phyloP scores from a whole-genome alignment of 1,140 invertebrate genomes.

The Danaus melanippus region DNA sequence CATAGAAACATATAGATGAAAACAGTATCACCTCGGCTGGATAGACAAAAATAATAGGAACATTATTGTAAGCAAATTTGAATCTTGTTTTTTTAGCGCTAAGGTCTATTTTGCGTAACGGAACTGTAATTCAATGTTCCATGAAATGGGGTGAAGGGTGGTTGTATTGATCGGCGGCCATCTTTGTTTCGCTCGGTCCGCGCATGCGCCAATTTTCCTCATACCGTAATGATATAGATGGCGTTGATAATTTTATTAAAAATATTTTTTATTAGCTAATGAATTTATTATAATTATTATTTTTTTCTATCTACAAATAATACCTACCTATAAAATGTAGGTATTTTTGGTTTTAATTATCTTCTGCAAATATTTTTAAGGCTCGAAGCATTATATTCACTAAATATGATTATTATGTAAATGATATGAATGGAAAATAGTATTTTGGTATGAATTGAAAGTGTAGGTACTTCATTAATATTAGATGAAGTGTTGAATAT shows the following conservation, averaged over 20 bases:
- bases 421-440: too few relatives aligned
- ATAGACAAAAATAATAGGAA: slow-evolving; percentile 24
- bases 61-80: slow-evolving; percentile 1
- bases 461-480: too few relatives aligned
- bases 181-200: slow-evolving; percentile 57
- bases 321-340: too few relatives aligned
- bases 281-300: too few relatives aligned
- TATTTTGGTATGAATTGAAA: too few relatives aligned
- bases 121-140: slow-evolving; percentile 11
- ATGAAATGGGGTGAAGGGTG: slow-evolving; percentile 43
- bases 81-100: slow-evolving; percentile 2
- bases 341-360: too few relatives aligned
- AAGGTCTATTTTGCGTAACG: slow-evolving; percentile 16
- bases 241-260: slow-evolving; percentile 35
- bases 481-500: too few relatives aligned
- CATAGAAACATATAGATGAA: neutral
- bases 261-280: slow-evolving; percentile 11
- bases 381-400: too few relatives aligned
- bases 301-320: too few relatives aligned
- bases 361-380: too few relatives aligned
- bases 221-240: slow-evolving; percentile 37
- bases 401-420: too few relatives aligned
- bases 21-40: neutral
- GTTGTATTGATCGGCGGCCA: slow-evolving; percentile 62
- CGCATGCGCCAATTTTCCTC: slow-evolving; percentile 46